Evolutionary conservation across 2,113 vertebrate genomes (phyloP).

Genomic region (Sceloporus undulatus): DNA sequence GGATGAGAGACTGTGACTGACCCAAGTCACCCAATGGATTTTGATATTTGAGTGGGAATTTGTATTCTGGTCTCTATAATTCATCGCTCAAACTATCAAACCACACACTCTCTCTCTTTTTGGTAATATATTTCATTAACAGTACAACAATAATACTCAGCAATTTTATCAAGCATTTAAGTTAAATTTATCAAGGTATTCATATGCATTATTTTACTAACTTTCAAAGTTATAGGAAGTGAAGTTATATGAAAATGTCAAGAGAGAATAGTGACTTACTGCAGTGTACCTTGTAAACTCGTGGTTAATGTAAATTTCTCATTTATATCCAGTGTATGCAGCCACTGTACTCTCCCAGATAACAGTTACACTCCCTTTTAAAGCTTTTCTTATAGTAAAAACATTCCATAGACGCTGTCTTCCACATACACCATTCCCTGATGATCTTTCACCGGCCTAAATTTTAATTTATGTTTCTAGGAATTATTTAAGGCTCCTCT

Average conservation of each 20-base stretch:
- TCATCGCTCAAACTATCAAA: too few relatives aligned
- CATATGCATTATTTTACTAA: not conserved
- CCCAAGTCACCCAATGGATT: too few relatives aligned
- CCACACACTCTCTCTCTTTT: too few relatives aligned
- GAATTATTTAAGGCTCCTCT: not conserved
- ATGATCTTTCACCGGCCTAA: not conserved
- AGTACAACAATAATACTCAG: too few relatives aligned
- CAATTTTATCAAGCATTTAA: too few relatives aligned
- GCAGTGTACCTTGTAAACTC: not conserved
- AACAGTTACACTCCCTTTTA: not conserved
- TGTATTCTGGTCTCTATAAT: too few relatives aligned
- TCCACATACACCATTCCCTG: not conserved
- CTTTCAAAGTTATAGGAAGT: not conserved
- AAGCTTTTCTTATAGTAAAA: not conserved
- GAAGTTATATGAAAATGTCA: not conserved
- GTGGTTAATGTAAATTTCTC: not conserved
- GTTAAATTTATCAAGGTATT: not conserved
- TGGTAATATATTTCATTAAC: too few relatives aligned
- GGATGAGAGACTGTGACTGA: too few relatives aligned
- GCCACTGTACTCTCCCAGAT: too few relatives aligned
- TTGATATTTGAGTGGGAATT: too few relatives aligned
- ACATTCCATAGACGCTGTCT: not conserved
- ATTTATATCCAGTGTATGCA: not conserved
- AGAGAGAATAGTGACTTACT: not conserved
- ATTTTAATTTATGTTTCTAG: constrained; percentile 7